These are phyloP conservation scores for Epinephelus fuscoguttatus DNA, from an alignment of 2,113 vertebrate genomes.

Conservation along the genomic window DNA sequence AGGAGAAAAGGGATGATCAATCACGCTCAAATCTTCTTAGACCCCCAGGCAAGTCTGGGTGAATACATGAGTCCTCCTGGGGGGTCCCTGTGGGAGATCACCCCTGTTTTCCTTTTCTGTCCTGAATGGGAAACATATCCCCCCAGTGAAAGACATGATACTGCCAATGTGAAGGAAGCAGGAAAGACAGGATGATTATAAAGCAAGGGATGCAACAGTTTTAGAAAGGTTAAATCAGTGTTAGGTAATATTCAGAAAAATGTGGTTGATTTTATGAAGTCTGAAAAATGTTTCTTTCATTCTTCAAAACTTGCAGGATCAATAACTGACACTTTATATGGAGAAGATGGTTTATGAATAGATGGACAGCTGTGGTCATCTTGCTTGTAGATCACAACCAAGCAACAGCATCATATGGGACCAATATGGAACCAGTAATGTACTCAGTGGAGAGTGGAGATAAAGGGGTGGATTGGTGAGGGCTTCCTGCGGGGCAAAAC, in stretches of 20 bases:
- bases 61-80: conserved; percentile 77
- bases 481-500: conserved; percentile 71
- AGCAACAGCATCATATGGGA: conserved; percentile 26
- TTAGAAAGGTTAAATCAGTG: neutral
- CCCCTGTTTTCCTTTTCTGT: conserved; percentile 64
- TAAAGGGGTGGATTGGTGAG: conserved; percentile 44
- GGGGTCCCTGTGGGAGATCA: conserved; percentile 78
- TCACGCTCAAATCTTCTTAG: conserved; percentile 70
- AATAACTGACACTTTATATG: neutral
- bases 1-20: conserved; percentile 71
- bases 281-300: neutral
- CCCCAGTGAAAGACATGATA: conserved; percentile 29
- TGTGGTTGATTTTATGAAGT: neutral
- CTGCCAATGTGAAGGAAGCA: conserved; percentile 20
- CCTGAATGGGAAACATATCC: conserved; percentile 43
- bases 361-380: too few relatives aligned
- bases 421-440: conserved; percentile 59
- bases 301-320: neutral
- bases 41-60: conserved; percentile 75
- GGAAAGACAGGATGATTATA: conserved; percentile 1
- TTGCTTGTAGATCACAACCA: neutral
- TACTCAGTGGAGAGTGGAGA: conserved; percentile 54
- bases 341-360: neutral
- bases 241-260: neutral
- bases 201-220: neutral